Conservation (phyloP, 64 coral and sea anemone genomes). For the Montipora capricornis region DNA sequence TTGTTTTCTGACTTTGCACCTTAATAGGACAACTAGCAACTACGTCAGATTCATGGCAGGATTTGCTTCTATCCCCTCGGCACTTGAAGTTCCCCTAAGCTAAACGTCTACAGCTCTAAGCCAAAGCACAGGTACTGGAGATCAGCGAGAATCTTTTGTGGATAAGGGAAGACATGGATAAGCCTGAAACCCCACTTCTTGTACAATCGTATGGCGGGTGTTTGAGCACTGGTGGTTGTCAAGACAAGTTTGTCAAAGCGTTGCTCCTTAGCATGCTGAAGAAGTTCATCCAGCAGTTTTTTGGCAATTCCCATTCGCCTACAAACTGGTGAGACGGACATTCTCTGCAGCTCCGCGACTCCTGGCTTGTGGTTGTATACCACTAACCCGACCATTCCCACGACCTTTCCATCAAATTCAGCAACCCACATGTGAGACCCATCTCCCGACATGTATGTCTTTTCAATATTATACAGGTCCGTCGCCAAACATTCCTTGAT, state of each 20-base stretch:
- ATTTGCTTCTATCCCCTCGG: neutral
- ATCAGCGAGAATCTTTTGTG: constrained; percentile 63
- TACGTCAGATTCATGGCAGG: neutral
- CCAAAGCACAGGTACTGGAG: constrained; percentile 56
- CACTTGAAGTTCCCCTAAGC: neutral
- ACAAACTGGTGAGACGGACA: constrained; percentile 66
- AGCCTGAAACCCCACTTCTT: constrained; percentile 62
- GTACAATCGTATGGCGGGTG: constrained; percentile 70
- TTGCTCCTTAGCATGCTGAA: constrained; percentile 58
- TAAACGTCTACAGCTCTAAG: neutral
- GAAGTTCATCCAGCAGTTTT: constrained; percentile 47
- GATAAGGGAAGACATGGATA: constrained; percentile 52
- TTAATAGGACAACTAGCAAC: neutral
- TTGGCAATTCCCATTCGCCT: constrained; percentile 78
- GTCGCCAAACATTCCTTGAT: constrained; percentile 61
- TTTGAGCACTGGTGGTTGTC: constrained; percentile 65
- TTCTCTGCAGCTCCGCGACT: constrained; percentile 74
- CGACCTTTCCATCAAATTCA: constrained; percentile 59
- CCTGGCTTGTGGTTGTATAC: constrained; percentile 60
- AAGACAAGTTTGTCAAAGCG: constrained; percentile 71
- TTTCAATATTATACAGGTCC: constrained; percentile 77
- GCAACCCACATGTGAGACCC: constrained; percentile 83
- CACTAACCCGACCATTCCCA: constrained; percentile 75
- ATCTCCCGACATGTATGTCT: constrained; percentile 63
- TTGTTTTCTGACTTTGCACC: neutral